Evolutionary conservation across 2,113 vertebrate species (phyloP).

Genomic region (Microtus pennsylvanicus): DNA sequence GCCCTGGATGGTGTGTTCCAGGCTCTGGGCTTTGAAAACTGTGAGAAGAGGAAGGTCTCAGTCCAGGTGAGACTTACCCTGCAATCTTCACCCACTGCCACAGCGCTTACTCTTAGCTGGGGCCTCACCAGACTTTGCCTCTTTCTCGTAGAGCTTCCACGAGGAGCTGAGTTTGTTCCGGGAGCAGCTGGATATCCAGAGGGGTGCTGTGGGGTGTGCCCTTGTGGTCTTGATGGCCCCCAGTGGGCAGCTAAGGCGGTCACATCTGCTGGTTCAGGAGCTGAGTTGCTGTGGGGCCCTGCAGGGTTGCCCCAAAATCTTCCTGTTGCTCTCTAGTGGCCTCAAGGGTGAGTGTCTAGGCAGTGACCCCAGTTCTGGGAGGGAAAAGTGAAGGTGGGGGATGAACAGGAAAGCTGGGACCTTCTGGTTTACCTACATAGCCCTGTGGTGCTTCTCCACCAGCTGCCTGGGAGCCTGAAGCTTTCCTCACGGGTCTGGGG

Average conservation of each 20-base stretch:
- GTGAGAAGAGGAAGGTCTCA: neutral
- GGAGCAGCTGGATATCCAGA: conserved; percentile 36
- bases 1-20: conserved; percentile 44
- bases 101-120: neutral
- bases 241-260: conserved; percentile 20
- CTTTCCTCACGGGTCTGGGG: conserved; percentile 46
- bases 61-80: conserved; percentile 50
- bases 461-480: neutral
- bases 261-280: conserved; percentile 48
- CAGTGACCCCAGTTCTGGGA: neutral
- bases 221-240: conserved; percentile 60
- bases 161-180: conserved; percentile 54
- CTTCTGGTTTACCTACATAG: too few relatives aligned
- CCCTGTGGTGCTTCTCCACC: neutral
- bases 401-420: neutral
- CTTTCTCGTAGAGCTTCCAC: conserved; percentile 42
- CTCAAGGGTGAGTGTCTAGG: conserved; percentile 44
- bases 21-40: conserved; percentile 64
- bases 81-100: too few relatives aligned
- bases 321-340: conserved; percentile 56
- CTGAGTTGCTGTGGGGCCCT: conserved; percentile 55
- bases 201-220: conserved; percentile 55
- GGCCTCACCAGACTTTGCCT: neutral
- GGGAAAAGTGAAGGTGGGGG: neutral
- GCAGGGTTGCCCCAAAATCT: conserved; percentile 67